These are phyloP conservation scores for Chaetodon auriga DNA, from an alignment of 2,113 vertebrate genomes.

Conservation along the genomic window DNA sequence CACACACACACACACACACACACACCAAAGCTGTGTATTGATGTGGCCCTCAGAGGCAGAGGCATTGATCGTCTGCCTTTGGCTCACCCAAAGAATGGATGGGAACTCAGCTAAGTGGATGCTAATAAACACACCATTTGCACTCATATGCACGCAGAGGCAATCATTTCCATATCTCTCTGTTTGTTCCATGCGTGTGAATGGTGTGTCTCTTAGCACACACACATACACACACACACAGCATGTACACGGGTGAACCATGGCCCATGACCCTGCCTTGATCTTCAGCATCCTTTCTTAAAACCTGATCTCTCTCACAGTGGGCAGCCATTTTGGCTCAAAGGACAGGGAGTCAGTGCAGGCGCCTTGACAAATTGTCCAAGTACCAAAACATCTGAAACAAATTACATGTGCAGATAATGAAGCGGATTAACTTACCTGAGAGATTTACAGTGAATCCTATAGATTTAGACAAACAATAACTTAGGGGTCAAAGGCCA, in stretches of 20 bases:
- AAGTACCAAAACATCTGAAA: neutral
- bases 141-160: neutral
- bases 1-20: neutral
- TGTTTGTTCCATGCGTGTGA: neutral
- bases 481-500: neutral
- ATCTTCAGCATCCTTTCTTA: constrained; percentile 27
- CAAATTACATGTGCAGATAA: neutral
- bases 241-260: constrained; percentile 13
- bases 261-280: constrained; percentile 30
- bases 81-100: constrained; percentile 18
- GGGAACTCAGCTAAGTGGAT: constrained; percentile 23
- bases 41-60: constrained; percentile 33
- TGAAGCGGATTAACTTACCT: neutral
- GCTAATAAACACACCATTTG: constrained; percentile 10
- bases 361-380: constrained; percentile 5
- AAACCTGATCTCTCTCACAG: constrained; percentile 41
- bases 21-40: constrained; percentile 33
- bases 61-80: constrained; percentile 49
- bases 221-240: constrained; percentile 5
- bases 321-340: constrained; percentile 24
- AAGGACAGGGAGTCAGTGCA: neutral
- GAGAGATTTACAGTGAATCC: neutral
- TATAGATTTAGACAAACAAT: neutral
- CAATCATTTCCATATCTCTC: neutral
- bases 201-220: no score